Evolutionary conservation across 2,797 vertebrate species (phyloP).

Genomic region (Vireo griseus): DNA sequence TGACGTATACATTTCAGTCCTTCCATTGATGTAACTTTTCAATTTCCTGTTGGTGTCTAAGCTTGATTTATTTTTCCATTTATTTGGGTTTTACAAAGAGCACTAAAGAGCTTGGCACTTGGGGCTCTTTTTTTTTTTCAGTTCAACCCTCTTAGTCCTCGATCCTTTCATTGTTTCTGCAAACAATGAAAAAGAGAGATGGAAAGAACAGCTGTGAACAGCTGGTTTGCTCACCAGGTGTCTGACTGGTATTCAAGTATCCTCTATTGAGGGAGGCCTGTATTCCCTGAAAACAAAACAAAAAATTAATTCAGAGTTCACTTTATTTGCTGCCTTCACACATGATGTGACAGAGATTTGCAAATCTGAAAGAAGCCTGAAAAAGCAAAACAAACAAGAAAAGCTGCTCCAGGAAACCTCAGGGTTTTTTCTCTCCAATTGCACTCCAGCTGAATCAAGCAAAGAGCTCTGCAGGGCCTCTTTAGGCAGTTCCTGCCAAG

Average conservation of each 20-base stretch:
- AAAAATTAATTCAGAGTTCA: not conserved
- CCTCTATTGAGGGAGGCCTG: not conserved
- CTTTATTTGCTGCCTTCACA: not conserved
- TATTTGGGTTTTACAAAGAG: conserved; percentile 63
- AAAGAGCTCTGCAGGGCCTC: not conserved
- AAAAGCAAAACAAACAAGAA: not conserved
- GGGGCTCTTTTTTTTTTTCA: conserved; percentile 20
- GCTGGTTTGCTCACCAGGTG: conserved; percentile 42
- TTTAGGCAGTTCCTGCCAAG: not conserved
- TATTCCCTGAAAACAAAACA: not conserved
- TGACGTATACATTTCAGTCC: conserved; percentile 62
- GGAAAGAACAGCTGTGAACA: conserved; percentile 53
- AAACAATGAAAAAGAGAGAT: conserved; percentile 66
- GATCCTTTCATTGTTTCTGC: conserved; percentile 61
- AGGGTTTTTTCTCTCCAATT: accelerated
- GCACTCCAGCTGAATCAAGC: not conserved
- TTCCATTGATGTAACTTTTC: conserved; percentile 66
- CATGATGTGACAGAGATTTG: not conserved
- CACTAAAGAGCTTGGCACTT: conserved; percentile 56
- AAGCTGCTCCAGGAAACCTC: not conserved
- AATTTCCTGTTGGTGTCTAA: conserved; percentile 71
- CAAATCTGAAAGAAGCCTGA: not conserved
- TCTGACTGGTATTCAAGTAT: conserved; percentile 19
- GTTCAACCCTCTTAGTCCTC: conserved; percentile 46
- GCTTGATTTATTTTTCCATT: conserved; percentile 70